These are phyloP conservation scores for Catocala fraxini DNA, from an alignment of 2,888 invertebrate species.

Conservation along the genomic window DNA sequence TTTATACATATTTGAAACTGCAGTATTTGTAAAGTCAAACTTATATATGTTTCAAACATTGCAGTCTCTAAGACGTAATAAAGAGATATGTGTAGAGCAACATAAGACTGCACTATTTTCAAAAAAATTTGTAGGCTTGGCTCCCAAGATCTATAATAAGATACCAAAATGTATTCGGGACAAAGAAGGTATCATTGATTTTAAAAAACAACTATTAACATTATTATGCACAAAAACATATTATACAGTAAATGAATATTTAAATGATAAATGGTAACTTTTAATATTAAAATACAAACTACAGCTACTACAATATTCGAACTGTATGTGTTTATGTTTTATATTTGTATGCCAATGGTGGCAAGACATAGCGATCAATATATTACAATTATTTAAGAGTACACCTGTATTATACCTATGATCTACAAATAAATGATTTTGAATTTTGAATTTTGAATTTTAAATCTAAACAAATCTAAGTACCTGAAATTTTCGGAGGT, in stretches of 20 bases:
- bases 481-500: conserved; percentile 14
- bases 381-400: not conserved
- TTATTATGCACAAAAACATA: not conserved
- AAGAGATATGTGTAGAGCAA: not conserved
- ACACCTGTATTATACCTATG: not conserved
- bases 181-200: too few relatives aligned
- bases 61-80: not conserved
- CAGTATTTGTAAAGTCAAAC: not conserved
- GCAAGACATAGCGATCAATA: too few relatives aligned
- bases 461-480: not conserved
- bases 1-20: not conserved
- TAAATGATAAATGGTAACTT: too few relatives aligned
- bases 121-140: not conserved
- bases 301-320: too few relatives aligned
- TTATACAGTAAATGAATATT: not conserved
- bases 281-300: too few relatives aligned
- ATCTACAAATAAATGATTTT: not conserved
- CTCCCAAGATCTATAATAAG: too few relatives aligned
- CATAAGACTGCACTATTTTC: not conserved
- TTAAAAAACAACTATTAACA: not conserved
- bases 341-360: too few relatives aligned
- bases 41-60: not conserved
- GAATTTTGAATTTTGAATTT: not conserved
- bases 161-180: too few relatives aligned
- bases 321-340: too few relatives aligned